Conservation (phyloP, 2,113 vertebrate species). For the Eublepharis macularius region DNA sequence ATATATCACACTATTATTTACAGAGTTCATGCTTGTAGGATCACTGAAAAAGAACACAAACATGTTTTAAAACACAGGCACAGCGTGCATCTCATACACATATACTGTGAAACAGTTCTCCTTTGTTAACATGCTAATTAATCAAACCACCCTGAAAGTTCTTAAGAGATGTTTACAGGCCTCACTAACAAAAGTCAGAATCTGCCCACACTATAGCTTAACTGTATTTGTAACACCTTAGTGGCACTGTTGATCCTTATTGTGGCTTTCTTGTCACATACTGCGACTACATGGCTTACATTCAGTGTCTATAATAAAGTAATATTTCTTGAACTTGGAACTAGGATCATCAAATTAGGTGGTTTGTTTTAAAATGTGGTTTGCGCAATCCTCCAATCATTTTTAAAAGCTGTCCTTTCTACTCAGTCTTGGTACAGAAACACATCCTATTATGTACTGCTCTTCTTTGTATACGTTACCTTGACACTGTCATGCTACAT, state of each 20-base stretch:
- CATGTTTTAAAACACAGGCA: conserved; percentile 26
- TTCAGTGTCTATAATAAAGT: neutral
- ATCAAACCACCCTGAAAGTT: neutral
- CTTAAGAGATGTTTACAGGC: neutral
- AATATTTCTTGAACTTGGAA: neutral
- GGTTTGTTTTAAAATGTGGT: neutral
- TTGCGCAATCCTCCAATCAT: neutral
- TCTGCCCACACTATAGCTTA: neutral
- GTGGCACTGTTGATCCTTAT: conserved; percentile 29
- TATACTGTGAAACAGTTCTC: neutral
- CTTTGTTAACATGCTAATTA: conserved; percentile 17
- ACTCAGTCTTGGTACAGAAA: neutral
- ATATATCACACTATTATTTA: conserved; percentile 89
- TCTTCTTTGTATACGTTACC: neutral
- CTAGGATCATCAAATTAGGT: neutral
- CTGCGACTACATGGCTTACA: neutral
- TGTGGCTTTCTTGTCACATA: neutral
- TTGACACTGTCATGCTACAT: rapidly evolving
- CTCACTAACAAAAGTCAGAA: neutral
- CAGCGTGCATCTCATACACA: neutral
- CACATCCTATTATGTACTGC: neutral
- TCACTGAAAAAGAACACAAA: conserved; percentile 88
- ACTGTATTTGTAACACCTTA: conserved; percentile 15
- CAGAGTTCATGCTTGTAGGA: conserved; percentile 81
- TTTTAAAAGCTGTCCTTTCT: neutral